A percentile compares a stretch with the other conserved stretches of the same genome.
Evolutionary conservation across 2,888 invertebrate genomes (phyloP).

Genomic region (Mactromeris polynyma): DNA sequence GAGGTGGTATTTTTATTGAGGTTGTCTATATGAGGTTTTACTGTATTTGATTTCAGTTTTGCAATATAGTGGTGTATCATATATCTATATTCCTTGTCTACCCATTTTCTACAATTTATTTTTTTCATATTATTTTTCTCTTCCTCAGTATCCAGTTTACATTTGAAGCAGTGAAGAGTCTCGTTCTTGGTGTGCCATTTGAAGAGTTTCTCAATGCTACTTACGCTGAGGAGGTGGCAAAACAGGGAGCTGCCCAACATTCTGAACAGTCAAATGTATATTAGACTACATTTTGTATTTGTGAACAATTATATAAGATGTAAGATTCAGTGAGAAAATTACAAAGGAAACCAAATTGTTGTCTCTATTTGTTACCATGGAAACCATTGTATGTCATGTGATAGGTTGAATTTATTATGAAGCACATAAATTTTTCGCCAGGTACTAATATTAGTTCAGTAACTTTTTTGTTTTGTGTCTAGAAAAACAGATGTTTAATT

Average conservation of each 20-base stretch:
- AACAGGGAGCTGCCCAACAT: constrained; percentile 23
- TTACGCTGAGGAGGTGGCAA: constrained; percentile 43
- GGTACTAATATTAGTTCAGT: background rate
- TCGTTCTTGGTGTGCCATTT: constrained; percentile 77
- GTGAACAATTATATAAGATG: no score
- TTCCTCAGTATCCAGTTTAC: constrained; percentile 76
- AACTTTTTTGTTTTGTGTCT: background rate
- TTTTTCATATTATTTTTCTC: background rate
- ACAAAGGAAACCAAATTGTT: background rate
- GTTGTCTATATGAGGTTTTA: no score
- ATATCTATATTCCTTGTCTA: background rate
- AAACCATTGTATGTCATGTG: background rate
- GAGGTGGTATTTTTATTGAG: no score
- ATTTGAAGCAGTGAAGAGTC: constrained; percentile 76
- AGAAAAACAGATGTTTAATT: no score
- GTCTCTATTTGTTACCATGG: background rate
- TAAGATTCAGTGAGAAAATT: no score
- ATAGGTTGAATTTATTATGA: background rate
- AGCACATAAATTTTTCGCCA: background rate
- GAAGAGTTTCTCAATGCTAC: constrained; percentile 75
- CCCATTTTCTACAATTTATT: background rate
- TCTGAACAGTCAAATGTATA: constrained; percentile 18
- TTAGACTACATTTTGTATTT: no score
- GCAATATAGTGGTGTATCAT: no score
- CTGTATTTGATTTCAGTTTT: no score